Evolutionary conservation across 2,888 invertebrate species (phyloP).

Genomic region (Halictus ligatus): DNA sequence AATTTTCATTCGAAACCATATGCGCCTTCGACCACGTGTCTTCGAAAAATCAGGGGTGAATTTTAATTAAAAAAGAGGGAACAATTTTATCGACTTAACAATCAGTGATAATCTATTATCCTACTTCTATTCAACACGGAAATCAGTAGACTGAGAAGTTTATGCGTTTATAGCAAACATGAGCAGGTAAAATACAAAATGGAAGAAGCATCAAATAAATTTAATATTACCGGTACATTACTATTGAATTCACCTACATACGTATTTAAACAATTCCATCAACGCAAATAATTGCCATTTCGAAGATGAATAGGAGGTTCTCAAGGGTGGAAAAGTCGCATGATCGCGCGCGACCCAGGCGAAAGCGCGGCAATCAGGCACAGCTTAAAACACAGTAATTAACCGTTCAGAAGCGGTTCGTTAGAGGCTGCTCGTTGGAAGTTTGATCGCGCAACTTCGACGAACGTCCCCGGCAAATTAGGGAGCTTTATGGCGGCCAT

Average conservation of each 20-base stretch:
- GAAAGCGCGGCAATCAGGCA: background rate
- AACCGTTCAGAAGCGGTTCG: background rate
- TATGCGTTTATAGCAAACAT: background rate
- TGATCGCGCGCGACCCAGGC: background rate
- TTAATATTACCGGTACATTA: too few relatives aligned
- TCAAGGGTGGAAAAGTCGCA: background rate
- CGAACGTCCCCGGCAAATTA: background rate
- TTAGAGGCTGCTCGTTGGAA: background rate
- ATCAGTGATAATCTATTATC: background rate
- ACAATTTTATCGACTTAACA: background rate
- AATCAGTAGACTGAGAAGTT: too few relatives aligned
- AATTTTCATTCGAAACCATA: background rate
- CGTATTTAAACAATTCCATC: too few relatives aligned
- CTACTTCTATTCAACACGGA: background rate
- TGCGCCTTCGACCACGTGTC: background rate
- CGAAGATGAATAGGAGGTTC: too few relatives aligned
- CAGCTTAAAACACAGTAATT: background rate
- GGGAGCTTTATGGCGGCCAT: background rate
- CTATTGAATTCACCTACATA: too few relatives aligned
- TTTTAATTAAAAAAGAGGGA: background rate
- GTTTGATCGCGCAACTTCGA: slow-evolving; percentile 4
- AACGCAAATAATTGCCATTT: background rate
- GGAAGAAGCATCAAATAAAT: background rate
- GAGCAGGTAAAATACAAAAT: background rate
- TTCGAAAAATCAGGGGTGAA: background rate